Evolutionary conservation across 2,797 vertebrate genomes (phyloP).

Genomic region (Rhabdomys pumilio): DNA sequence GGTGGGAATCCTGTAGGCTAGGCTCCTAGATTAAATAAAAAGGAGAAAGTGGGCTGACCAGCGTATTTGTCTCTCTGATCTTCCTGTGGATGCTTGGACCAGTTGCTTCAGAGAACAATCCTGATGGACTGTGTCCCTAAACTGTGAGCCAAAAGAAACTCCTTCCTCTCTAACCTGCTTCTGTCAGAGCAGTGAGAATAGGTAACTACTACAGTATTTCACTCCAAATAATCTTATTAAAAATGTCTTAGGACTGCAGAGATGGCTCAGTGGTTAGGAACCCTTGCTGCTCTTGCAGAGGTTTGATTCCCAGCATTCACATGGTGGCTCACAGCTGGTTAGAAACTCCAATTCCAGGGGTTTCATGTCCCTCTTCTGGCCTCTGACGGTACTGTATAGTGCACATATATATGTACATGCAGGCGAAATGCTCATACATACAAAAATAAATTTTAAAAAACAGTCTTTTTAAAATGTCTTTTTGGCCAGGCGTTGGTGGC

Average conservation of each 20-base stretch:
- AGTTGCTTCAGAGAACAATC: not conserved
- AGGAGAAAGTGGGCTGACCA: not conserved
- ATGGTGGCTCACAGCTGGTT: not conserved
- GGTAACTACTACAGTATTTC: not conserved
- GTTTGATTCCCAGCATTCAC: not conserved
- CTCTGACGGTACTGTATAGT: not conserved
- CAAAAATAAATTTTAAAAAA: not conserved
- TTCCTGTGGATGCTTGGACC: not conserved
- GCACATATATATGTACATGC: no score
- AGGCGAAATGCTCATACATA: not conserved
- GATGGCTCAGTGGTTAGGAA: not conserved
- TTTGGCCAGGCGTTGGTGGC: no score
- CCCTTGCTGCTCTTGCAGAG: no score
- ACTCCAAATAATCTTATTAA: not conserved
- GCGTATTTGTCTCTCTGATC: not conserved
- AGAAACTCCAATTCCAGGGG: not conserved
- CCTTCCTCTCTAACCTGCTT: not conserved
- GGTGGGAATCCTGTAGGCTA: not conserved
- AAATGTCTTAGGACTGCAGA: not conserved
- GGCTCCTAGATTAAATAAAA: not conserved
- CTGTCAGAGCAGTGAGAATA: not conserved
- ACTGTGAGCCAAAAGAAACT: not conserved
- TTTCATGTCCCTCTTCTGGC: not conserved
- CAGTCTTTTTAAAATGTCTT: no score
- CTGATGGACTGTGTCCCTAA: not conserved